These are phyloP conservation scores for Eurypyga helias DNA, from an alignment of 2,113 vertebrate species.

Conservation along the genomic window DNA sequence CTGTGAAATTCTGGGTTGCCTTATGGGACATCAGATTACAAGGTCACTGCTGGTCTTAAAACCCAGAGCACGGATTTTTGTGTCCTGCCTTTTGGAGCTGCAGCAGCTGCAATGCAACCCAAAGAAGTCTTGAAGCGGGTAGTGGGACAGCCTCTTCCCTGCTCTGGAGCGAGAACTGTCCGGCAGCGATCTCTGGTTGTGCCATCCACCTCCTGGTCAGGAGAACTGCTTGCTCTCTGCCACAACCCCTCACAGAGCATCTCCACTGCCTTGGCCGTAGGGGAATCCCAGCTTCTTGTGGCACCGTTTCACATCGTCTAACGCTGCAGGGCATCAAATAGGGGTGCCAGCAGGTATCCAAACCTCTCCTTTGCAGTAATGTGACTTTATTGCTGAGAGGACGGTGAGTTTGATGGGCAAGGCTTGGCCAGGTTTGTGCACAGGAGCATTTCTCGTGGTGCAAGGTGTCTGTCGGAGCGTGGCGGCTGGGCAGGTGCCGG, in stretches of 20 bases:
- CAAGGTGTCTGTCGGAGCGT: fast-evolving
- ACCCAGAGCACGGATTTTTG: background rate
- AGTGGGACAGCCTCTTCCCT: background rate
- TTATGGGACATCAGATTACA: background rate
- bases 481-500: background rate
- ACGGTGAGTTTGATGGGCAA: fast-evolving
- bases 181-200: background rate
- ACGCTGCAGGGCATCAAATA: background rate
- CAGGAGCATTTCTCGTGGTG: background rate
- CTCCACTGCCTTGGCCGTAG: fast-evolving
- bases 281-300: background rate
- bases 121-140: background rate
- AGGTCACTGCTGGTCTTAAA: background rate
- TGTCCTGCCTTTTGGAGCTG: background rate
- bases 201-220: background rate
- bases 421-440: background rate
- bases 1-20: background rate
- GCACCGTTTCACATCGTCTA: fast-evolving
- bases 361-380: background rate
- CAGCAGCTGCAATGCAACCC: background rate
- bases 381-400: background rate
- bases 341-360: background rate
- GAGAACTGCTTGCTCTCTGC: background rate
- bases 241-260: fast-evolving
- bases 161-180: background rate